A percentile compares a stretch with the other conserved stretches of the same genome.
Evolutionary conservation across 1,140 invertebrate genomes (phyloP).

Genomic region (Carcinoscorpius rotundicauda): DNA sequence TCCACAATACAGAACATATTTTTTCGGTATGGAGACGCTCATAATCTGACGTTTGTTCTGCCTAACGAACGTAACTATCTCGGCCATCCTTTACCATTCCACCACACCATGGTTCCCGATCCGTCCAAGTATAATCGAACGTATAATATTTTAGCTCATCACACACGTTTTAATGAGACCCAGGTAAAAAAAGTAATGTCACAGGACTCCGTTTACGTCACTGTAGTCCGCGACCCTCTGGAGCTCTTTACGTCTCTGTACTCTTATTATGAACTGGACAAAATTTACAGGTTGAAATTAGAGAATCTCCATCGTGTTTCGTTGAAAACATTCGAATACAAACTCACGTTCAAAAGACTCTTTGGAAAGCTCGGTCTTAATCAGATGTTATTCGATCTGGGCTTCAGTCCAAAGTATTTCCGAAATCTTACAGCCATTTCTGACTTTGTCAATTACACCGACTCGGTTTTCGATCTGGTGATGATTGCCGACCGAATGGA

Average conservation of each 20-base stretch:
- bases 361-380: constrained; percentile 26
- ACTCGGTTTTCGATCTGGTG: constrained; percentile 36
- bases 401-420: constrained; percentile 24
- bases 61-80: constrained; percentile 24
- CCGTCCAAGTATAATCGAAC: constrained; percentile 17
- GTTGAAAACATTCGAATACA: not conserved
- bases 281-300: constrained; percentile 14
- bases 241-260: constrained; percentile 28
- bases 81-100: constrained; percentile 24
- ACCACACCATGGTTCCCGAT: constrained; percentile 8
- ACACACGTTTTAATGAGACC: constrained; percentile 21
- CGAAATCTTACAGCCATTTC: constrained; percentile 9
- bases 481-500: constrained; percentile 41
- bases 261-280: constrained; percentile 23
- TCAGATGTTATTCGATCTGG: constrained; percentile 35
- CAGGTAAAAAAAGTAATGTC: constrained; percentile 22
- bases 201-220: constrained; percentile 25
- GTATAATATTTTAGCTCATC: constrained; percentile 26
- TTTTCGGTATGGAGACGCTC: constrained; percentile 12
- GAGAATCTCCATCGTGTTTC: not conserved
- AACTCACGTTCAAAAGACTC: not conserved
- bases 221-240: constrained; percentile 27
- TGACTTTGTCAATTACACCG: constrained; percentile 27
- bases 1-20: constrained; percentile 15
- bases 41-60: constrained; percentile 11